These are phyloP conservation scores for Hyla sarda DNA, from an alignment of 2,113 vertebrate genomes.

Conservation along the genomic window DNA sequence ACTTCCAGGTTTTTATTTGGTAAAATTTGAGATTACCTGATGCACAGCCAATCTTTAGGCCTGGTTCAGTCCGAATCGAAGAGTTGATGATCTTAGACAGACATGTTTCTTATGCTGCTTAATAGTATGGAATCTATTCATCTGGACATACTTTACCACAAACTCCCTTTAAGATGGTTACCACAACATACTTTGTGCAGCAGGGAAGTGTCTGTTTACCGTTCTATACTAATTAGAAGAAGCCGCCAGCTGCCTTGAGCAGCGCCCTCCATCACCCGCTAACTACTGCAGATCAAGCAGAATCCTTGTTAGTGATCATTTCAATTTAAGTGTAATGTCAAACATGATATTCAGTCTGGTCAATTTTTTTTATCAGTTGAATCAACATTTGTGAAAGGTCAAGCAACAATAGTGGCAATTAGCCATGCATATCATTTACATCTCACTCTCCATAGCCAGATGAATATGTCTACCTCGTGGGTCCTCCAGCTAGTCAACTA, in stretches of 20 bases:
- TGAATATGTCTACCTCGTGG: neutral
- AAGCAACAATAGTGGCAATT: slow-evolving; percentile 50
- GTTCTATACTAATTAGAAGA: neutral
- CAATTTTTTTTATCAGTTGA: slow-evolving; percentile 54
- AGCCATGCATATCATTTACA: slow-evolving; percentile 55
- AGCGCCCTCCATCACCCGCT: neutral
- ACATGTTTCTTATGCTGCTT: neutral
- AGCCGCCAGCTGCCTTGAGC: neutral
- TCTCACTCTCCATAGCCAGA: neutral
- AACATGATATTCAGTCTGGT: slow-evolving; percentile 48
- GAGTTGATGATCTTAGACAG: neutral
- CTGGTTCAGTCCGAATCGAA: too few species aligned
- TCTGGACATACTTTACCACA: neutral
- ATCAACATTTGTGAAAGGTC: slow-evolving; percentile 56
- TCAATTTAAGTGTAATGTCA: slow-evolving; percentile 43
- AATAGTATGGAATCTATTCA: neutral
- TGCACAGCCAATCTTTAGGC: too few species aligned
- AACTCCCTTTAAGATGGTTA: neutral
- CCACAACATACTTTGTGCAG: neutral
- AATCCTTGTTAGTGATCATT: slow-evolving; percentile 29
- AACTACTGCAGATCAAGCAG: neutral
- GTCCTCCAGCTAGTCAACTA: neutral
- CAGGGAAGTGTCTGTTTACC: slow-evolving; percentile 13
- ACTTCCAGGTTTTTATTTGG: too few species aligned
- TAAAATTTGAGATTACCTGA: too few species aligned